Base-by-base conservation (phyloP, 2,113 vertebrate species). In the Charina bottae region DNA sequence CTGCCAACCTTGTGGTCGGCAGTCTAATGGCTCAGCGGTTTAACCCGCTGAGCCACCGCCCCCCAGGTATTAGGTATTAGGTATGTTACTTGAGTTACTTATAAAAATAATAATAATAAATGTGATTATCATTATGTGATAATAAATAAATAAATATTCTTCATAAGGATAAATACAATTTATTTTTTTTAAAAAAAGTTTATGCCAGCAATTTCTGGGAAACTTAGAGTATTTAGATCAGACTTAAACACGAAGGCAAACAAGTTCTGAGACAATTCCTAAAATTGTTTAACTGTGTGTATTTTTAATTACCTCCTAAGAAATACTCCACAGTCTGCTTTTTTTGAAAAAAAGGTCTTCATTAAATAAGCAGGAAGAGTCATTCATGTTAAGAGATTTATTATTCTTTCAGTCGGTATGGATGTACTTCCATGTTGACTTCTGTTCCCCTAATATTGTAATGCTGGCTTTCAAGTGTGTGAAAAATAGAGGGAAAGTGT, bases 401-500 rank as follows among this genome's bases (percentile, higher is more conserved):
- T 55, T 49, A 28, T 55, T 53, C 90, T 28, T 93, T 91, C 91
- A 94, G 94, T 97, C 95, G 94, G 96, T 92, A 94, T 91, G 86
- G 93, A 9, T 68, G 60, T 92, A 95, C 92, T 28, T 78, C 92
- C 95, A 93, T 92, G 89, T 93, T 94, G 53, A 83, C 92, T 92
- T 96, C 95, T 90, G n/a, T 96, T 96, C 95, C 91, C 13, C 96
- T 96, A 88, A 23, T 94, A 94, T 97, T 94, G 97, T 96, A 93
- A 95, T 92, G 94, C 94, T 96, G 95, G 95, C 97, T 98, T 98
- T 98, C 90, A 97, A 97, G 97, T 97, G 85, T 92, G 94, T 97
- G 98, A 98, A 97, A 98, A 98, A 98, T 97, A 96, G 96, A 95
- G 46, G 96, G 96, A 96, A 94, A 94, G 94, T 97, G 97, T 97